Conservation (phyloP, 2,113 vertebrate genomes). For the Perca schrenkii region DNA sequence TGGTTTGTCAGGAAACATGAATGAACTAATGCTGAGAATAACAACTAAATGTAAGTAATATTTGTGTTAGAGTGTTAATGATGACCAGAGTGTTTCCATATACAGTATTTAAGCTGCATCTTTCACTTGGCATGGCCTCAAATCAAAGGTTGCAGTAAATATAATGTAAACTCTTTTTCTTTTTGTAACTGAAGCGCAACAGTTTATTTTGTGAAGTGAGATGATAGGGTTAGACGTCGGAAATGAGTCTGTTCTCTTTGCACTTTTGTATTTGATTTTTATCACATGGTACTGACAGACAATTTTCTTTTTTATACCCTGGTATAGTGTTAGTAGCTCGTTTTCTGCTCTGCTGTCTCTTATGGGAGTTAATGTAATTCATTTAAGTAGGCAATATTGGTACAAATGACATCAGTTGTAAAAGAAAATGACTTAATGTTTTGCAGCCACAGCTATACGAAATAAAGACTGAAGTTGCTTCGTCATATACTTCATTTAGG, state of each 20-base stretch:
- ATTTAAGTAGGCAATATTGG: conserved; percentile 53
- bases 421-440: conserved; percentile 46
- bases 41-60: conserved; percentile 62
- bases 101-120: conserved; percentile 88
- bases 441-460: conserved; percentile 56
- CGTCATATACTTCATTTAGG: conserved; percentile 34
- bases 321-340: conserved; percentile 40
- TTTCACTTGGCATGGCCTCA: conserved; percentile 93
- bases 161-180: conserved; percentile 61
- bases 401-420: conserved; percentile 54
- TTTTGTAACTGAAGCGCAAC: conserved; percentile 59
- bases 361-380: conserved; percentile 46
- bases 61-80: conserved; percentile 67
- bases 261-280: conserved; percentile 76
- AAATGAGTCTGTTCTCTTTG: conserved; percentile 54
- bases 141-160: conserved; percentile 89
- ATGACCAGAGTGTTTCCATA: conserved; percentile 78
- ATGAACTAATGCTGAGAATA: conserved; percentile 85
- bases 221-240: conserved; percentile 44
- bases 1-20: conserved; percentile 89
- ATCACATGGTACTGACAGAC: conserved; percentile 65
- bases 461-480: conserved; percentile 72
- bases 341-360: conserved; percentile 55
- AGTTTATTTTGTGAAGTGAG: conserved; percentile 61
- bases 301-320: conserved; percentile 64